phyloP scores from a whole-genome alignment of 1,140 invertebrate species.

The Fopius arisanus region DNA sequence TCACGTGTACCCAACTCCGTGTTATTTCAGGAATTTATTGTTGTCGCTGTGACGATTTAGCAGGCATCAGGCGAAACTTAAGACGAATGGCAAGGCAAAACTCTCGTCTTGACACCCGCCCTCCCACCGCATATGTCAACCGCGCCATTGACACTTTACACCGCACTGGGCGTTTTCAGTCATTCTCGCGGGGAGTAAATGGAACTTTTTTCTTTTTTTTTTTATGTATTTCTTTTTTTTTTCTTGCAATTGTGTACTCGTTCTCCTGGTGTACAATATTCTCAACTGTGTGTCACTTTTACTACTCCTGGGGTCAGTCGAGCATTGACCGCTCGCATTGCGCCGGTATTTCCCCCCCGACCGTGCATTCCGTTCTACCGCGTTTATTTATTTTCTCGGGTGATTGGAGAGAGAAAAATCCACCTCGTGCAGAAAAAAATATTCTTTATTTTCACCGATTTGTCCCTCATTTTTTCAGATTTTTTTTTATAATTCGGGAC shows the following conservation, averaged over 20 bases:
- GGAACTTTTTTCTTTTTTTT: not conserved
- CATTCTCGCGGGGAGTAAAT: too few relatives aligned
- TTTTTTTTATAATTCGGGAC: too few relatives aligned
- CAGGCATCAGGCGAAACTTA: not conserved
- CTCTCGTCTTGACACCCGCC: too few relatives aligned
- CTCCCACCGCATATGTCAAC: not conserved
- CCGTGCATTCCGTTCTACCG: slow-evolving; percentile 11
- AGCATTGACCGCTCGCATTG: slow-evolving; percentile 53
- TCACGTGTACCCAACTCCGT: not conserved
- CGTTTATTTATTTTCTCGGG: slow-evolving; percentile 13
- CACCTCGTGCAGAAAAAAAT: not conserved
- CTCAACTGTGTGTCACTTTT: slow-evolving; percentile 53
- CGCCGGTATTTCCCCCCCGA: slow-evolving; percentile 4
- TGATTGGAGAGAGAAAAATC: not conserved
- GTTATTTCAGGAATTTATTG: not conserved
- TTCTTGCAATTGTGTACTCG: not conserved
- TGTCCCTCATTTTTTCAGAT: too few relatives aligned
- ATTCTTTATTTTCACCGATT: not conserved
- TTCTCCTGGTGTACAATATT: slow-evolving; percentile 8
- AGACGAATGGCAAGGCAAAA: not conserved
- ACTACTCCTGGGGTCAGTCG: slow-evolving; percentile 59
- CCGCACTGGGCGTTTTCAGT: not conserved
- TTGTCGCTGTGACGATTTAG: not conserved
- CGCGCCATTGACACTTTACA: not conserved
- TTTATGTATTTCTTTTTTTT: not conserved